phyloP scores from a whole-genome alignment of 2,888 invertebrate species.

The Cloeon dipterum region DNA sequence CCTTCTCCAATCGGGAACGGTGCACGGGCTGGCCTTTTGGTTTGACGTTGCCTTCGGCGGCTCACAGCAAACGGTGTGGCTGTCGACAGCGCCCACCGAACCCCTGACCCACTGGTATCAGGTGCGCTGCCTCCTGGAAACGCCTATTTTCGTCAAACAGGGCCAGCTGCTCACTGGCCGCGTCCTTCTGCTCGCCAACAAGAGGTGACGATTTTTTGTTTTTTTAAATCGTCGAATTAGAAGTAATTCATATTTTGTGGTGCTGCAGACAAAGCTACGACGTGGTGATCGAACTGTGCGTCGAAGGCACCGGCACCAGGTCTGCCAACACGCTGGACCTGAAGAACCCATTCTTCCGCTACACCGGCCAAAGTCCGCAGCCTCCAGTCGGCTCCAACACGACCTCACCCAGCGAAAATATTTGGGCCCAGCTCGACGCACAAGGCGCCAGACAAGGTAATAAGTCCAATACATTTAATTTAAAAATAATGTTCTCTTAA shows the following conservation, averaged over 20 bases:
- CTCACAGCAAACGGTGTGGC: slow-evolving; percentile 72
- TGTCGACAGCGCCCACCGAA: slow-evolving; percentile 94
- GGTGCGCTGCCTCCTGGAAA: slow-evolving; percentile 83
- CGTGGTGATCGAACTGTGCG: slow-evolving; percentile 80
- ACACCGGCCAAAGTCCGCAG: slow-evolving; percentile 77
- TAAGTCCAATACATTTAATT: not conserved
- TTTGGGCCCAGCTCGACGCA: slow-evolving; percentile 68
- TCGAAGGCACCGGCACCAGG: slow-evolving; percentile 63
- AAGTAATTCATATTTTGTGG: no score
- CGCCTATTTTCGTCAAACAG: slow-evolving; percentile 83
- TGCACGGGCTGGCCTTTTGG: slow-evolving; percentile 97
- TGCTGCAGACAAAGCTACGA: slow-evolving; percentile 90
- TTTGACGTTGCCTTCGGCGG: slow-evolving; percentile 96
- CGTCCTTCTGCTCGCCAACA: slow-evolving; percentile 75
- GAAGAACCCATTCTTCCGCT: slow-evolving; percentile 96
- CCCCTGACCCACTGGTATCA: slow-evolving; percentile 99
- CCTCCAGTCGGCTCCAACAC: slow-evolving; percentile 82
- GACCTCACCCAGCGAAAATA: slow-evolving; percentile 80
- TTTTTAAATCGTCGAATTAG: no score
- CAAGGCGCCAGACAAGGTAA: slow-evolving; percentile 29
- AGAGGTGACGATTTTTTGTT: slow-evolving; percentile 52
- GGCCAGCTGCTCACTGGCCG: slow-evolving; percentile 77
- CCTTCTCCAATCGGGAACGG: slow-evolving; percentile 74
- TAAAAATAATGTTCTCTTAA: not conserved
- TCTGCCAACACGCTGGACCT: slow-evolving; percentile 85